A percentile compares a stretch with the other conserved stretches of the same genome.
Evolutionary conservation across 2,888 invertebrate genomes (phyloP).

Genomic region (Neocrepidodera transversa): DNA sequence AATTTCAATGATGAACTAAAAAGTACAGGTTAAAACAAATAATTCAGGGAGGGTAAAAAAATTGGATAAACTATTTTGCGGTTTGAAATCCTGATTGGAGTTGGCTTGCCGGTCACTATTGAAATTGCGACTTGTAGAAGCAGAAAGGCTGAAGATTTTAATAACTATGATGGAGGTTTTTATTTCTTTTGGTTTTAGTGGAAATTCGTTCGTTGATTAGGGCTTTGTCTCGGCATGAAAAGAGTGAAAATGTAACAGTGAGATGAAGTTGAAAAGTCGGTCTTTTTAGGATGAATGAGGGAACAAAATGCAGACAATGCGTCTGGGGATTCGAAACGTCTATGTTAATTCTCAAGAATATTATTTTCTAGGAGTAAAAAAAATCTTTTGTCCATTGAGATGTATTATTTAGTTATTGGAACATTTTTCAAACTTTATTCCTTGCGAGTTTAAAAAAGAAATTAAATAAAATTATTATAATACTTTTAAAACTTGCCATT

Average conservation of each 20-base stretch:
- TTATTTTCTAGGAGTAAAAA: neutral
- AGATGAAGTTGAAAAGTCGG: slow-evolving; percentile 27
- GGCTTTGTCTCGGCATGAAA: slow-evolving; percentile 23
- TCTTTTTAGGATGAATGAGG: slow-evolving; percentile 9
- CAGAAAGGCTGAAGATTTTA: slow-evolving; percentile 16
- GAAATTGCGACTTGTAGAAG: slow-evolving; percentile 2
- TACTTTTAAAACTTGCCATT: too few relatives aligned
- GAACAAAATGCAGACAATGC: slow-evolving; percentile 21
- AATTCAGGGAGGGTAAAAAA: too few relatives aligned
- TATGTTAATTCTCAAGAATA: neutral
- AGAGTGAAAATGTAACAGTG: slow-evolving; percentile 22
- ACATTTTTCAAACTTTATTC: too few relatives aligned
- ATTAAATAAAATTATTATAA: too few relatives aligned
- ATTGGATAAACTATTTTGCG: too few relatives aligned
- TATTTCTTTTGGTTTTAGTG: slow-evolving; percentile 14
- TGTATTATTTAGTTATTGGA: too few relatives aligned
- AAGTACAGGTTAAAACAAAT: too few relatives aligned
- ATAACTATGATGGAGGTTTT: slow-evolving; percentile 22
- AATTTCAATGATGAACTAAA: too few relatives aligned
- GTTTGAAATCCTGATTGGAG: too few relatives aligned
- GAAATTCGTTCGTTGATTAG: slow-evolving; percentile 26
- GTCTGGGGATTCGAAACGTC: slow-evolving; percentile 4
- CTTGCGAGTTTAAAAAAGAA: too few relatives aligned
- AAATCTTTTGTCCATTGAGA: too few relatives aligned
- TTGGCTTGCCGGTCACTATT: slow-evolving; percentile 1